Evolutionary conservation across 2,113 vertebrate species (phyloP), one percentile per base, ranked within the genome.

Genomic region (Martes martes): DNA sequence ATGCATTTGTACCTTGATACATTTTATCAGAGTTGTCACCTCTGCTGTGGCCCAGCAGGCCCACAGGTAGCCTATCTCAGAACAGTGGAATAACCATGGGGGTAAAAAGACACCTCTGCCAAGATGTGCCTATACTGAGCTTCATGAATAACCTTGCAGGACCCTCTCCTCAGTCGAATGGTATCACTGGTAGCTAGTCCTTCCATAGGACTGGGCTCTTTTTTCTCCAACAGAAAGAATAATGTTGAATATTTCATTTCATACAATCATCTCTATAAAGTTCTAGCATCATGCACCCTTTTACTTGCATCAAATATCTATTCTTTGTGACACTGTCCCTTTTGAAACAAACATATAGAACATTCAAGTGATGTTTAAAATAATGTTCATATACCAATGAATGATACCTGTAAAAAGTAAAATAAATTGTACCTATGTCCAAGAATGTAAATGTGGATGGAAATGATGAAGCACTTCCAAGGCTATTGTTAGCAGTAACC

Each of bases 401-500:
- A n/a, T 4, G 36, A 76, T 3, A 65, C 18, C 28, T 42, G n/a
- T 1, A 42, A 18, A 73, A 45, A 47, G 15, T 55, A 21, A 94
- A 94, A 59, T 80, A 55, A 89, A 81, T 73, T 31, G 13, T 96
- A 98, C 98, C 97, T 93, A 98, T 95, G 45, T 98, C 98, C 85
- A 95, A 1, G 0, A n/a, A 7, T 0, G 39, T 65, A 79, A 98
- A 89, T 0, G 0, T 95, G 94, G 98, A 98, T 2, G 59, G 76
- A 0, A 97, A 45, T 0, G 99, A 99, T 6, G 92, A 95, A 14
- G 96, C 95, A 11, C 28, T 98, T 18, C 99, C 99, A 0, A 99
- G 96, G 1, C 65, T 2, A 0, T 99, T 99, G 71, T 15, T 81
- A 76, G 98, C 98, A 0, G n/a, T 96, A 28, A 99, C 98, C 87